Evolutionary conservation across 2,797 vertebrate genomes (phyloP), one percentile per base, ranked within the genome.

Genomic region (Xyrichtys novacula): DNA sequence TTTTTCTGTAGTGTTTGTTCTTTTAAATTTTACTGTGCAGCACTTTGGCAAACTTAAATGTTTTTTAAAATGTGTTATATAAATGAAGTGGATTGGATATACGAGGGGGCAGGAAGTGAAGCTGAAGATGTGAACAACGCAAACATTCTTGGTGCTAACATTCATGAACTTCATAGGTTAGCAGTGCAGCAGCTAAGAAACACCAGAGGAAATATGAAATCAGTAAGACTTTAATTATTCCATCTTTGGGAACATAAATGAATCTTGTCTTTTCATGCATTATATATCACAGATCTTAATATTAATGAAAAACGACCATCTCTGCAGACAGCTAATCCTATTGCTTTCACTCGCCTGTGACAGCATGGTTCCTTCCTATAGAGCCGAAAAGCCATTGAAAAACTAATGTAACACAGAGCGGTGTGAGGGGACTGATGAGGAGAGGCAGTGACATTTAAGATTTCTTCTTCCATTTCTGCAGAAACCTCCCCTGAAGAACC

Each of bases 361-460:
- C 76, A 68, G 74, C 49, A 31, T 22, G 67, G 44, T 19, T 26
- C 2, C n/a, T 77, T 85, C 43, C 63, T 36, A 42, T 29, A 52
- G 64, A 58, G 69, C 76, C 75, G 54, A 80, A 86, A 83, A 60
- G 74, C 70, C 80, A 62, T 19, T 48, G 43, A 81, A 71, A 76
- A 85, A 68, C 58, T 76, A 75, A 69, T 72, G 73, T 38, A 78
- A 74, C 67, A 42, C 71, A 46, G 67, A 53, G 50, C 54, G 47
- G 44, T 48, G 68, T 64, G 47, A 42, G 39, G 58, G 74, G 59
- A 70, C 67, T 53, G 70, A 79, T 47, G 58, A 81, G 59, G 49
- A 32, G 48, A 73, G 64, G 70, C 69, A 50, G 64, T 88, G 86
- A 88, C 85, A 91, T 90, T 89, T 93, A 60, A 67, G 59, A 76